phyloP scores from a whole-genome alignment of 2,113 vertebrate species.

The Lepisosteus oculatus region DNA sequence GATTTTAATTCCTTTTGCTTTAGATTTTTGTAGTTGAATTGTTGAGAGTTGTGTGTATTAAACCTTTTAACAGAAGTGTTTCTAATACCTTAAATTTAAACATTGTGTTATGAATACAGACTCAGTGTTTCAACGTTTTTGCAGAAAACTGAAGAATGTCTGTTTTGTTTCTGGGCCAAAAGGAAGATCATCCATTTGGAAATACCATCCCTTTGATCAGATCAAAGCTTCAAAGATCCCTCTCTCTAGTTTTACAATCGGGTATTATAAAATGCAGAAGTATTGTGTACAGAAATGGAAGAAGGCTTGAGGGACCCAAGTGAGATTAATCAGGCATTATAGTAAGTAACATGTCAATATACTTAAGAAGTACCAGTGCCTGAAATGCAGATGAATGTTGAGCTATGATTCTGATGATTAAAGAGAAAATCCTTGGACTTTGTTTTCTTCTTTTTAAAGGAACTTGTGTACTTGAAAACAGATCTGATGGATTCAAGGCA shows the following conservation, averaged over 20 bases:
- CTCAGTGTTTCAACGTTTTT: too few relatives aligned
- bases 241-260: not conserved
- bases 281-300: not conserved
- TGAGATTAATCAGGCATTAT: not conserved
- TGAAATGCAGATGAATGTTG: not conserved
- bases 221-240: not conserved
- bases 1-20: too few relatives aligned
- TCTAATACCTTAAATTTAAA: too few relatives aligned
- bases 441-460: not conserved
- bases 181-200: not conserved
- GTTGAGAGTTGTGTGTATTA: too few relatives aligned
- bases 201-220: not conserved
- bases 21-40: too few relatives aligned
- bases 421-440: not conserved
- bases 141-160: not conserved
- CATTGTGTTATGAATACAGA: too few relatives aligned
- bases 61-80: too few relatives aligned
- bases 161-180: not conserved
- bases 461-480: not conserved
- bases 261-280: not conserved
- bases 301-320: not conserved
- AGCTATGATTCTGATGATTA: not conserved
- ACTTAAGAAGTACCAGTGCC: not conserved
- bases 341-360: not conserved
- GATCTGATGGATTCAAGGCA: slow-evolving; percentile 1